A percentile compares a stretch with the other conserved stretches of the same genome.
Conservation (phyloP, 2,888 invertebrate genomes). For the Drosophila prostipennis region DNA sequence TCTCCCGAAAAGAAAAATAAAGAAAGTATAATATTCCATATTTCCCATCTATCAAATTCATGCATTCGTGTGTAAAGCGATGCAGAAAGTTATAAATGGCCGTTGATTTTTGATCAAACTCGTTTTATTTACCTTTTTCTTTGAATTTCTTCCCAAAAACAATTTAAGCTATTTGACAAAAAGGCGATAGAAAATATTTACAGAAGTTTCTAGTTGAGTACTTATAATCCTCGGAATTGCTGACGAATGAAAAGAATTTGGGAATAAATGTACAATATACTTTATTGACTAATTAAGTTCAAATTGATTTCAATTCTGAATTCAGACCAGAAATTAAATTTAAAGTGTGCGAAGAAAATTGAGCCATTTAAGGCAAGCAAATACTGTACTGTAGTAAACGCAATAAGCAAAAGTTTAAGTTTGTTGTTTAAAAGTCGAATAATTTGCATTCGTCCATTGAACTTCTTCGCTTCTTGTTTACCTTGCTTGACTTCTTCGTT, state of each 20-base stretch:
- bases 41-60: slow-evolving; percentile 62
- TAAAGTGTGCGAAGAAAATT: background rate
- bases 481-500: slow-evolving; percentile 25
- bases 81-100: slow-evolving; percentile 21
- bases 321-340: background rate
- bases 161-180: slow-evolving; percentile 9
- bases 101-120: background rate
- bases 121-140: background rate
- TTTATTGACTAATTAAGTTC: background rate
- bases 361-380: background rate
- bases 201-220: slow-evolving; percentile 3
- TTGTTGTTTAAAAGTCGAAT: slow-evolving; percentile 5
- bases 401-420: background rate
- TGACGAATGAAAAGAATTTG: background rate
- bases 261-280: background rate
- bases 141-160: background rate
- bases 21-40: slow-evolving; percentile 27
- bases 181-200: background rate
- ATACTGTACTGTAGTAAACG: too few species aligned
- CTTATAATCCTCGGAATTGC: background rate
- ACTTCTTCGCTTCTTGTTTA: slow-evolving; percentile 16
- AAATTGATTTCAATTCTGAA: background rate
- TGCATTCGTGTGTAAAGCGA: slow-evolving; percentile 54
- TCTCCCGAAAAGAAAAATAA: slow-evolving; percentile 18
- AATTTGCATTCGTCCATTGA: slow-evolving; percentile 21